These are phyloP conservation scores for Microcaecilia unicolor DNA, from an alignment of 2,797 vertebrate genomes.

Conservation along the genomic window DNA sequence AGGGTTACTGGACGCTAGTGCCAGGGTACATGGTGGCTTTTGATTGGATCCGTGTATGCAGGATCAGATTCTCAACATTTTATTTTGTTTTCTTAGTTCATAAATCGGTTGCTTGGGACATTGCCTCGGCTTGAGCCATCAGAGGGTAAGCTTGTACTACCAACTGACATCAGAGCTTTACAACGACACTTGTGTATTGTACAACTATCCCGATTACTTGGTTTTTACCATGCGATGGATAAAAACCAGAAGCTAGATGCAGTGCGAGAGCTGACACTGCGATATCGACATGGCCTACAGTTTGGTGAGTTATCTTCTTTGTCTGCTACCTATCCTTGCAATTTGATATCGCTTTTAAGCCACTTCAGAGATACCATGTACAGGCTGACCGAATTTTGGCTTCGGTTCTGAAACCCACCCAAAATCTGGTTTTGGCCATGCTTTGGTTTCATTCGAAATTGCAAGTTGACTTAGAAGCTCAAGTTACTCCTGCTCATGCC, in stretches of 20 bases:
- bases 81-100: conserved; percentile 61
- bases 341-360: too few species aligned
- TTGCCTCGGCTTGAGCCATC: conserved; percentile 60
- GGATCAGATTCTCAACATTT: background rate
- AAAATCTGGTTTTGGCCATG: too few species aligned
- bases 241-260: conserved; percentile 65
- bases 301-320: conserved; percentile 82
- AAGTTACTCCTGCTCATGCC: too few species aligned
- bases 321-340: too few species aligned
- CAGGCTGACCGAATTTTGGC: too few species aligned
- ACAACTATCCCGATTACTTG: conserved; percentile 80
- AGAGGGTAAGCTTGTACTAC: conserved; percentile 61
- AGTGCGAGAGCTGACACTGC: conserved; percentile 73
- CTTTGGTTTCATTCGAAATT: too few species aligned
- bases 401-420: too few species aligned
- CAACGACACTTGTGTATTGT: conserved; percentile 87
- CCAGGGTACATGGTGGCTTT: too few species aligned
- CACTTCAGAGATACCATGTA: too few species aligned
- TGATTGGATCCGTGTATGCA: too few species aligned
- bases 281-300: conserved; percentile 81
- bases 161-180: conserved; percentile 71
- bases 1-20: too few species aligned
- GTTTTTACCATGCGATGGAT: conserved; percentile 73
- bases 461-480: too few species aligned
- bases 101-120: conserved; percentile 73